Evolutionary conservation across 1,140 invertebrate genomes (phyloP), one percentile per base, ranked within the genome.

Genomic region (Philotrypesis tridentata): DNA sequence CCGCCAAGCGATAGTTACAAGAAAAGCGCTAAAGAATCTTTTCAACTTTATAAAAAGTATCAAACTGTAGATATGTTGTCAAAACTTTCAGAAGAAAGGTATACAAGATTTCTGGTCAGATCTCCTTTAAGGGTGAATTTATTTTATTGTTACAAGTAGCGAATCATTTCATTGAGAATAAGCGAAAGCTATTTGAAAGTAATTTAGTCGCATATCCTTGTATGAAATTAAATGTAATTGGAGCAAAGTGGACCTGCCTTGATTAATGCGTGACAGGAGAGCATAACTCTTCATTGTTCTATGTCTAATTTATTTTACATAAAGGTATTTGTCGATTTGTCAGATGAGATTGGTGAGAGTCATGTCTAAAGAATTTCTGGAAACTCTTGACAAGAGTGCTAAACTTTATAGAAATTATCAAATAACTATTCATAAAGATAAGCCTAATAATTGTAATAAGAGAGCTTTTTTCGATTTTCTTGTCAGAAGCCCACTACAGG

Each of bases 341-440:
- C 37, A 92, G 90, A 89, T 90, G 25, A 92, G 89, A 87, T 79
- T 91, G 75, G 85, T 92, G 31, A 83, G 82, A 87, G 87, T 89
- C 27, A 84, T 85, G 78, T 86, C 90, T 83, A 86, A 93, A 9
- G 94, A 96, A 86, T 97, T 96, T 93, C 87, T 94, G 79, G 92
- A 92, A 76, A 94, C 94, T 25, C 92, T 94, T 65, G 93, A 95
- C 82, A 93, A 93, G 85, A 94, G 93, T 80, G 94, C 87, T 31
- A 87, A 93, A 80, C 90, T 99, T 48, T 99, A 98, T 92, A 93
- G 94, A 89, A 97, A 96, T 89, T 99, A 99, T 93, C 98, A 99
- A 93, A 95, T 95, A 89, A 90, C 91, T 63, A 93, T 99, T 86
- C 98, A 99, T 89, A 93, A 95, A 82, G 98, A 98, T 91, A 92